Conservation (phyloP, 2,797 vertebrate species). For the Sebastes alutus region DNA sequence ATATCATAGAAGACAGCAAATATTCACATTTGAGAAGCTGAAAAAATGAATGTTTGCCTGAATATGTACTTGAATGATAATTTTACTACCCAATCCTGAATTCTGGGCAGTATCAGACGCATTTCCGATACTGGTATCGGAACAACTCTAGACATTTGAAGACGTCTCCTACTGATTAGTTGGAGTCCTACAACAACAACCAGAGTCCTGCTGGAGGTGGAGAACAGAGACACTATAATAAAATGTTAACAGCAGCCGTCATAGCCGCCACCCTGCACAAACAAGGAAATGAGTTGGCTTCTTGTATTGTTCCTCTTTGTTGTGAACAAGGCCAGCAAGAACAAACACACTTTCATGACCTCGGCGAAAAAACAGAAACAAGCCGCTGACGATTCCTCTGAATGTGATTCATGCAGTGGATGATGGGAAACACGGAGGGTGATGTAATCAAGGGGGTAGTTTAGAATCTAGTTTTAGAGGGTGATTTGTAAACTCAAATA, state of each 20-base stretch:
- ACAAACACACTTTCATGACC: not conserved
- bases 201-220: not conserved
- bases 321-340: not conserved
- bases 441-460: not conserved
- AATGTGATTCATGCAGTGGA: not conserved
- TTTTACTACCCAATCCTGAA: no score
- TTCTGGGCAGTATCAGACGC: no score
- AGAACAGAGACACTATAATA: not conserved
- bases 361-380: not conserved
- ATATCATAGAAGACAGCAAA: not conserved
- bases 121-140: no score
- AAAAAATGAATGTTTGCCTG: not conserved
- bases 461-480: no score
- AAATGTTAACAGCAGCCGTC: not conserved
- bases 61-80: not conserved
- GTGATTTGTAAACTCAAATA: no score
- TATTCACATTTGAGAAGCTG: not conserved
- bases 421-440: not conserved
- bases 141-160: not conserved
- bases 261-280: not conserved
- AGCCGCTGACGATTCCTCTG: not conserved
- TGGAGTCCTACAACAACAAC: no score
- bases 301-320: not conserved
- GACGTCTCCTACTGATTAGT: not conserved
- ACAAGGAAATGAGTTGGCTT: constrained; percentile 33